Evolutionary conservation across 2,888 invertebrate genomes (phyloP), one percentile per base, ranked within the genome.

Genomic region (Sarcophaga rosellei): DNA sequence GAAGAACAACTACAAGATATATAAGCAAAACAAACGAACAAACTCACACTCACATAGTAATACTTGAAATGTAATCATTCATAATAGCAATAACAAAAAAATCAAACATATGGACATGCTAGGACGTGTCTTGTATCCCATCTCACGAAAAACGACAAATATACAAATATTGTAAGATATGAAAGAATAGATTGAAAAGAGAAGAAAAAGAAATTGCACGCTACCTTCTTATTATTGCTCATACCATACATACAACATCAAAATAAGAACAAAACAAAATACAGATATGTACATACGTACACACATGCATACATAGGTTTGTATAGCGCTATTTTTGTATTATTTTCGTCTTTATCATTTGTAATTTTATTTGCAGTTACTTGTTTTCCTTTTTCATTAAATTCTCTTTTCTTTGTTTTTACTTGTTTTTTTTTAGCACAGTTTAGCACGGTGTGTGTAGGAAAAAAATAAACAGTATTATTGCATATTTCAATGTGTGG

Each of bases 141-240:
- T 81, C 84, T 11, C 2, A 65, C 59, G n/a, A 17, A 12, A 72
- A 66, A 8, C 65, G 74, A 53, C 85, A 63, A 35, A 80, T 57
- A 5, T 62, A 35, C 47, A 35, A 69, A 17, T 75, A 63, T 21
- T 63, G 35, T 35, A 10, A 35, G 62, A 63, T 74, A 74, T 62
- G 68, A 86, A 68, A 62, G 70, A 74, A 62, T 86, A 74, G 80
- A 81, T 68, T 90, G 89, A 90, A 65, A 91, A 81, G 88, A 88
- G 89, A 83, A 80, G 78, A 81, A 63, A 83, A 35, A 8, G 35
- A 69, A 81, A 74, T 85, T 69, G 44, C 77, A 81, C 68, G 66
- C 75, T 80, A 47, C 57, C 74, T 66, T 20, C 57, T n/a, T 57
- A 15, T 15, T 57, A 15, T 5, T 70, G 69, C 75, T 75, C 53